Conservation (phyloP, 1,140 invertebrate genomes). For the Leptoteleia sp. region DNA sequence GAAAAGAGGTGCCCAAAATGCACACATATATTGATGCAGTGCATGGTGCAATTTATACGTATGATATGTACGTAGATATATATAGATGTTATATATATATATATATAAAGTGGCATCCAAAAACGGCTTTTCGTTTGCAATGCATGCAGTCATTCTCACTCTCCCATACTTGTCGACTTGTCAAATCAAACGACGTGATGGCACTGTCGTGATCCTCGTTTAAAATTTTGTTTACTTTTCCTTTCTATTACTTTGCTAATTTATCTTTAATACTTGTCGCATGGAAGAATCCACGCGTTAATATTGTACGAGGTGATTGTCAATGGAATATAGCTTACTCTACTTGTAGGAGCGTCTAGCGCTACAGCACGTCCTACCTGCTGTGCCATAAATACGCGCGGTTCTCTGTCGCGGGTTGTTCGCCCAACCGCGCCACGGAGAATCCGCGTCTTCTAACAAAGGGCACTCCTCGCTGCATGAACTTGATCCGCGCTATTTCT, state of each 20-base stretch:
- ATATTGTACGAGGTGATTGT: slow-evolving; percentile 47
- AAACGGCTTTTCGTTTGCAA: slow-evolving; percentile 80
- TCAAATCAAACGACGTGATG: slow-evolving; percentile 40
- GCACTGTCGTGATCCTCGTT: slow-evolving; percentile 35
- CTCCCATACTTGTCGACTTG: slow-evolving; percentile 77
- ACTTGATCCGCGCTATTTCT: slow-evolving; percentile 69
- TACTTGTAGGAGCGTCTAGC: slow-evolving; percentile 79
- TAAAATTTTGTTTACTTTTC: slow-evolving; percentile 9
- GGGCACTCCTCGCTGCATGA: slow-evolving; percentile 80
- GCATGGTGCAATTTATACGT: slow-evolving; percentile 81
- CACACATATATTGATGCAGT: slow-evolving; percentile 81
- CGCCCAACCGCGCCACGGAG: slow-evolving; percentile 38
- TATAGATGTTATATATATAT: slow-evolving; percentile 67
- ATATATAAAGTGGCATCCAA: slow-evolving; percentile 81
- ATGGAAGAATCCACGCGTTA: slow-evolving; percentile 24
- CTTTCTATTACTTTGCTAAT: background rate
- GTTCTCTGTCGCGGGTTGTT: slow-evolving; percentile 46
- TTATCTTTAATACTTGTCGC: slow-evolving; percentile 14
- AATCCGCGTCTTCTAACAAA: slow-evolving; percentile 65
- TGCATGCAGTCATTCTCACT: slow-evolving; percentile 82
- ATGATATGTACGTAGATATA: slow-evolving; percentile 78
- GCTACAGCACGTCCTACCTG: slow-evolving; percentile 78
- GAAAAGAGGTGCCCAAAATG: slow-evolving; percentile 81
- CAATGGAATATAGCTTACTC: slow-evolving; percentile 73
- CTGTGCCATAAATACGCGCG: slow-evolving; percentile 66